These are phyloP conservation scores for Incurvaria masculella DNA, from an alignment of 2,888 invertebrate genomes.

Conservation along the genomic window DNA sequence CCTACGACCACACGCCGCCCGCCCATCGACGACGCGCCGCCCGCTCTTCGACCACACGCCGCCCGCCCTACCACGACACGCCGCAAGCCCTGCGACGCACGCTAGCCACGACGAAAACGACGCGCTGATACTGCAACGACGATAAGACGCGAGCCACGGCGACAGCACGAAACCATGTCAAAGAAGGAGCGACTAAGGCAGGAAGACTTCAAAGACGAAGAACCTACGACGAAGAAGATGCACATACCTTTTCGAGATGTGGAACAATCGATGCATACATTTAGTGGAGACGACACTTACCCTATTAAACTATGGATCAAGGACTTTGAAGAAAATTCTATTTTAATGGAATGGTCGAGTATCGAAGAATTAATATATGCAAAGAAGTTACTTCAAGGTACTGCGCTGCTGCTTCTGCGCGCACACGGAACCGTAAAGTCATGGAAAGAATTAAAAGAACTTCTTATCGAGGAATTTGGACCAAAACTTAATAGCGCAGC, in stretches of 20 bases:
- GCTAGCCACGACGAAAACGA: too few species aligned
- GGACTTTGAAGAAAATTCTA: background rate
- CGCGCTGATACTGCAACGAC: background rate
- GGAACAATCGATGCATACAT: background rate
- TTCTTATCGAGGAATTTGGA: background rate
- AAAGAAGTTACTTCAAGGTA: background rate
- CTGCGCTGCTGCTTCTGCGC: background rate
- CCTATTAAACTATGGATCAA: background rate
- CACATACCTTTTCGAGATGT: background rate
- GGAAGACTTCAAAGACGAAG: background rate
- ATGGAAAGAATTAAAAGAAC: background rate
- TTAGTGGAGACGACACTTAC: background rate
- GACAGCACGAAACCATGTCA: background rate
- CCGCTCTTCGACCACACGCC: too few species aligned
- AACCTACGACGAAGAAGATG: background rate
- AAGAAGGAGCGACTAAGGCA: background rate
- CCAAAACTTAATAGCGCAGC: background rate
- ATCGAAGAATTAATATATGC: background rate
- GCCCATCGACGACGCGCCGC: too few species aligned
- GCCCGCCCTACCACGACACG: too few species aligned
- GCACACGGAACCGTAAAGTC: background rate
- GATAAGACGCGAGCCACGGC: background rate
- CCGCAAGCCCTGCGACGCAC: too few species aligned
- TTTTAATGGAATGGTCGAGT: background rate
- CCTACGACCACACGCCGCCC: too few species aligned